Percentiles rank a stretch among this genome's conserved stretches.
phyloP scores from a whole-genome alignment of 1,140 invertebrate genomes.

The Parapsyche elsis region DNA sequence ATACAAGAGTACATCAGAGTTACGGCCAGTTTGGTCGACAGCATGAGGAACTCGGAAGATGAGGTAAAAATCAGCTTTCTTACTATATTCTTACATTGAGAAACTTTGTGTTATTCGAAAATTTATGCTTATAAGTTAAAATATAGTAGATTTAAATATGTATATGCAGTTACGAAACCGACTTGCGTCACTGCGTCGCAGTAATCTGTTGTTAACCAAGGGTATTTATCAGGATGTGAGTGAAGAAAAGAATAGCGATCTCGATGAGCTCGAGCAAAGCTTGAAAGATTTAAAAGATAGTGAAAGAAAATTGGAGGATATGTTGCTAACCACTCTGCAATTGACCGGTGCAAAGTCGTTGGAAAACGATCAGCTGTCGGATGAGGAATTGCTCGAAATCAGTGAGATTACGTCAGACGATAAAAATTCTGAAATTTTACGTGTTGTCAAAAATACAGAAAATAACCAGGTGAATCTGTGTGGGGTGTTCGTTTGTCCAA shows the following conservation, averaged over 20 bases:
- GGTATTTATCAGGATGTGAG: constrained; percentile 50
- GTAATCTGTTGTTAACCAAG: constrained; percentile 49
- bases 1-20: constrained; percentile 73
- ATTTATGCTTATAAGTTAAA: too few species aligned
- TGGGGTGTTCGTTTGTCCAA: not conserved
- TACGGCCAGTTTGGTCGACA: constrained; percentile 72
- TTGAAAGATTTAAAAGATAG: constrained; percentile 66
- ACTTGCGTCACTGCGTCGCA: constrained; percentile 40
- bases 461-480: not conserved
- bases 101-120: too few species aligned
- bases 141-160: not conserved
- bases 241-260: constrained; percentile 38
- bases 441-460: constrained; percentile 31
- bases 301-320: constrained; percentile 63
- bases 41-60: constrained; percentile 71
- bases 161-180: constrained; percentile 47
- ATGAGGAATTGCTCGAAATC: not conserved
- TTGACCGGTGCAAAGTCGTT: constrained; percentile 59
- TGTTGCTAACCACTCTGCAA: constrained; percentile 58
- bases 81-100: not conserved
- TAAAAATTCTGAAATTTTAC: constrained; percentile 36
- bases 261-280: constrained; percentile 62
- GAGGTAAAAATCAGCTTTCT: constrained; percentile 63
- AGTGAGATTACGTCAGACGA: constrained; percentile 37
- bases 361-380: constrained; percentile 52